These are phyloP conservation scores for Dolichopus griseipennis DNA, from an alignment of 2,888 invertebrate genomes.

Conservation along the genomic window DNA sequence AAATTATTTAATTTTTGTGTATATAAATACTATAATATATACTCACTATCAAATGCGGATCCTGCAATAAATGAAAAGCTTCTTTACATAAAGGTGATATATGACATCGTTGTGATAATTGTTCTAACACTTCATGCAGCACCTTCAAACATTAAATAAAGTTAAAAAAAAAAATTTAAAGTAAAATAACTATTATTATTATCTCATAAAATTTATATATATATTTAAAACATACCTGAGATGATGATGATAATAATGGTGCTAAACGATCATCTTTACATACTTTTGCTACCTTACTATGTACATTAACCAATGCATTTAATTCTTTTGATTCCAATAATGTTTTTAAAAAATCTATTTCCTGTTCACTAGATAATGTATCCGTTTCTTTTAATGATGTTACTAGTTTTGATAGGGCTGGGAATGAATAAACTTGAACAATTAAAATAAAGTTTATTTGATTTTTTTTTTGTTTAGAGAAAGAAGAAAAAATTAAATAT, in stretches of 20 bases:
- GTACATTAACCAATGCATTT: slow-evolving; percentile 82
- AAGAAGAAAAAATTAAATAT: not conserved
- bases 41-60: slow-evolving; percentile 75
- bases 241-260: slow-evolving; percentile 74
- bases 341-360: slow-evolving; percentile 75
- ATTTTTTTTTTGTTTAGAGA: not conserved
- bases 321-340: slow-evolving; percentile 78
- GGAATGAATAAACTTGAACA: slow-evolving; percentile 27
- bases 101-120: slow-evolving; percentile 58
- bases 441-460: not conserved
- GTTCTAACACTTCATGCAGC: slow-evolving; percentile 69
- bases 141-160: slow-evolving; percentile 42
- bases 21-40: not conserved
- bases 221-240: slow-evolving; percentile 50
- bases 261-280: slow-evolving; percentile 77
- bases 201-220: not conserved
- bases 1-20: no score
- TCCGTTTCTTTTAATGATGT: slow-evolving; percentile 75
- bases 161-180: not conserved
- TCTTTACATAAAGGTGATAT: slow-evolving; percentile 69
- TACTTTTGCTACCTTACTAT: slow-evolving; percentile 77
- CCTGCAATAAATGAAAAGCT: slow-evolving; percentile 69
- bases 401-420: slow-evolving; percentile 71
- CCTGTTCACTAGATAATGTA: slow-evolving; percentile 68
- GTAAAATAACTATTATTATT: no score